phyloP scores from a whole-genome alignment of 2,113 vertebrate genomes.

The Lycocorax pyrrhopterus region DNA sequence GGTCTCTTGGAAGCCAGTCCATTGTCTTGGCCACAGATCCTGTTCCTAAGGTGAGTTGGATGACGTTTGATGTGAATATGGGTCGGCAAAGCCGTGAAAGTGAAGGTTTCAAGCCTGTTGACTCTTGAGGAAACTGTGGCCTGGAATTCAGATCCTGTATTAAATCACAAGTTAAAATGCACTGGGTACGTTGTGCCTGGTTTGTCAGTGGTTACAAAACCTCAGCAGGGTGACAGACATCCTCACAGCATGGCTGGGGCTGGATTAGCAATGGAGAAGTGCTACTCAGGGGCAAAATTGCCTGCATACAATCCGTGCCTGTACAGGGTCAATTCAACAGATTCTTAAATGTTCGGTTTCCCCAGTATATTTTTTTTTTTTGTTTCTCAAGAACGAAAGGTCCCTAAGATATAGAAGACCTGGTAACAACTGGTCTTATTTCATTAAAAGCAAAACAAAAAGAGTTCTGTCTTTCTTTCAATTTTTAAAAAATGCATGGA shows the following conservation, averaged over 20 bases:
- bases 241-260: not conserved
- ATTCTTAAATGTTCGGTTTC: not conserved
- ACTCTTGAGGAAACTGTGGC: conserved; percentile 6
- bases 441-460: not conserved
- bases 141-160: not conserved
- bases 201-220: not conserved
- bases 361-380: not conserved
- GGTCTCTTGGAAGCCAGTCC: not conserved
- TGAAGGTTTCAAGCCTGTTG: not conserved
- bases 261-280: not conserved
- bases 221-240: not conserved
- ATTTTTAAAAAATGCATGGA: accelerated
- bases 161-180: not conserved
- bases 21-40: not conserved
- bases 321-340: not conserved
- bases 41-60: not conserved
- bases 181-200: not conserved
- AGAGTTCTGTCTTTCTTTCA: not conserved
- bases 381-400: not conserved
- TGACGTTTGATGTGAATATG: not conserved
- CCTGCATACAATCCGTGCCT: not conserved
- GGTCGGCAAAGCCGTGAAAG: not conserved
- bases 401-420: not conserved
- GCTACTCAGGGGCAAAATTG: not conserved
- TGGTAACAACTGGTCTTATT: not conserved